phyloP scores from a whole-genome alignment of 2,113 vertebrate genomes.

The Lathamus discolor region DNA sequence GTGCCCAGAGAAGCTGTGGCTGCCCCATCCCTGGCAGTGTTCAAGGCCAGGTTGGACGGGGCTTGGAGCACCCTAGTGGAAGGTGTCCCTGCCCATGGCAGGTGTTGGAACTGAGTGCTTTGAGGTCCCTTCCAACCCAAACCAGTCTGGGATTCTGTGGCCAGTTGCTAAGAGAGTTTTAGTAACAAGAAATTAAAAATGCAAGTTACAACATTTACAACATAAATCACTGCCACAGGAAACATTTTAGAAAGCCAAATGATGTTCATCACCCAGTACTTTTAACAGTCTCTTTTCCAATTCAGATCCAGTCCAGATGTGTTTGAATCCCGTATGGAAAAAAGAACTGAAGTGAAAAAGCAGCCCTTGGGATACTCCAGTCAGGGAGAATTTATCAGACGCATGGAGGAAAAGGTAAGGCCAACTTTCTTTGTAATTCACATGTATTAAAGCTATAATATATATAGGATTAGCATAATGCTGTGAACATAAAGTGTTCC shows the following conservation, averaged over 20 bases:
- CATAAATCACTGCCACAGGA: accelerated
- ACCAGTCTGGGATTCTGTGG: background rate
- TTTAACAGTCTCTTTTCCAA: background rate
- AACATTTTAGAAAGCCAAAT: background rate
- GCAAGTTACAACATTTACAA: background rate
- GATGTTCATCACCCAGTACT: background rate
- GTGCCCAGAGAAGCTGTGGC: too few species aligned
- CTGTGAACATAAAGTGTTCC: accelerated
- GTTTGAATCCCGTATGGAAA: constrained; percentile 83
- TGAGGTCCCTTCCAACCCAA: background rate
- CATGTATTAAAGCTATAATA: background rate
- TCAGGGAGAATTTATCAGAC: constrained; percentile 85
- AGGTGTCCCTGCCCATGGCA: background rate
- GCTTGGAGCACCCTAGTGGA: background rate
- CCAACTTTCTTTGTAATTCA: background rate
- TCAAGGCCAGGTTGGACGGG: background rate
- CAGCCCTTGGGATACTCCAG: constrained; percentile 84
- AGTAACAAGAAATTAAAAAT: background rate
- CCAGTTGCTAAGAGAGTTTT: background rate
- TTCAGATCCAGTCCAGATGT: constrained; percentile 85
- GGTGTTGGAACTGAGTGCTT: background rate
- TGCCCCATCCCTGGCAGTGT: background rate
- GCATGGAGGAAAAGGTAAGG: constrained; percentile 86
- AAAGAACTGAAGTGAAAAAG: constrained; percentile 75
- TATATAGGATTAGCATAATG: background rate